phyloP scores from a whole-genome alignment of 2,797 vertebrate genomes.

The Coracias cyanogaster region DNA sequence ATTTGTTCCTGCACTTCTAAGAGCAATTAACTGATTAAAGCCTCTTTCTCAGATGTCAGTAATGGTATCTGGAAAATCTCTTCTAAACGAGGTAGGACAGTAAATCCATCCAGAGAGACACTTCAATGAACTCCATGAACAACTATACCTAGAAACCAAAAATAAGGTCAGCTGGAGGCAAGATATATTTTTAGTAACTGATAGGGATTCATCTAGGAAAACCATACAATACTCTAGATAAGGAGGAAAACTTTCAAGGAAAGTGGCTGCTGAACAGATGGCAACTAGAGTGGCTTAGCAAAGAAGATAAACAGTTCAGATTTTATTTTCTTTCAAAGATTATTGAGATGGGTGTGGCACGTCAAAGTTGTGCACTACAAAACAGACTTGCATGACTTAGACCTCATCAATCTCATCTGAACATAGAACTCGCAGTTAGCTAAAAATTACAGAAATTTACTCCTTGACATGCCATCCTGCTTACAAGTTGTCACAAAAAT shows the following conservation, averaged over 20 bases:
- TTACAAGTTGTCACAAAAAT: background rate
- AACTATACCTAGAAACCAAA: background rate
- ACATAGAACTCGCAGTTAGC: background rate
- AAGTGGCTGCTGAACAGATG: background rate
- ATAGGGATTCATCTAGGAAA: background rate
- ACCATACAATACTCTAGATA: background rate
- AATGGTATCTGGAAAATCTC: background rate
- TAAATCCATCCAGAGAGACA: background rate
- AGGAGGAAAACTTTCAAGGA: background rate
- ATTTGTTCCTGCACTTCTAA: background rate
- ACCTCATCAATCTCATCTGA: background rate
- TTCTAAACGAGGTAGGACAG: background rate
- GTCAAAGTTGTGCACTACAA: background rate
- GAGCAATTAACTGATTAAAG: background rate
- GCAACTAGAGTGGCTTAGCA: background rate
- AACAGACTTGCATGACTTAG: background rate
- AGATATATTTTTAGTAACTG: background rate
- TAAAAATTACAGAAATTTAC: background rate
- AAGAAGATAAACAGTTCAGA: background rate
- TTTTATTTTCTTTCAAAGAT: background rate
- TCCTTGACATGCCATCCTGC: background rate
- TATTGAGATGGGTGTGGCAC: fast-evolving
- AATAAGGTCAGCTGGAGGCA: background rate
- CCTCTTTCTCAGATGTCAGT: background rate
- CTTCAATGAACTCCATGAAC: background rate